phyloP scores from a whole-genome alignment of 1,140 invertebrate genomes.

The Cheumatopsyche charites region DNA sequence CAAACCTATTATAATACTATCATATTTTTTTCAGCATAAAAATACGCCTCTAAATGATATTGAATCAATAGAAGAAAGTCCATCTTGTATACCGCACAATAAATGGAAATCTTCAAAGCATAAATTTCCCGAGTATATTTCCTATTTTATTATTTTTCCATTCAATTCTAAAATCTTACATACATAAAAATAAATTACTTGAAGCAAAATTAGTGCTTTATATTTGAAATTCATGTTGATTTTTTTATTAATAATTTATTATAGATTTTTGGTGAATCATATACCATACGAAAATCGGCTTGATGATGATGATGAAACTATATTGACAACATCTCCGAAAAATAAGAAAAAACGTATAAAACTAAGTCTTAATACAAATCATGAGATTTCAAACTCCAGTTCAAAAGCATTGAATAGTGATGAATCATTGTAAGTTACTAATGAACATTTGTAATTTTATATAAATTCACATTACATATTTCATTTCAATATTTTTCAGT shows the following conservation, averaged over 20 bases:
- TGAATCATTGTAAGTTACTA: too few species aligned
- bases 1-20: too few species aligned
- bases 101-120: slow-evolving; percentile 18
- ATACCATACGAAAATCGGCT: not conserved
- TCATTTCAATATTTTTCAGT: not conserved
- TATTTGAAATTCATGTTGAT: not conserved
- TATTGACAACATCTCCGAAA: not conserved
- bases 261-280: not conserved
- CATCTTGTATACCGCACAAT: slow-evolving; percentile 28
- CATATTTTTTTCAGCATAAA: slow-evolving; percentile 1
- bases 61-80: slow-evolving; percentile 44
- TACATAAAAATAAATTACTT: not conserved
- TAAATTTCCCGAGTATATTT: slow-evolving; percentile 1
- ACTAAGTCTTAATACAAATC: too few species aligned
- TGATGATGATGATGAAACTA: not conserved
- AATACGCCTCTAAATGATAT: slow-evolving; percentile 34
- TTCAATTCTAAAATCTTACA: not conserved
- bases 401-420: too few species aligned
- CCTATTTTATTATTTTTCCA: slow-evolving; percentile 13
- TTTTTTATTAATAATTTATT: not conserved
- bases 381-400: not conserved
- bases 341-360: not conserved
- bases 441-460: too few species aligned
- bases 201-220: not conserved
- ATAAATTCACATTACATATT: not conserved